Conservation (phyloP, 2,797 vertebrate species). For the Lacerta bilineata region DNA sequence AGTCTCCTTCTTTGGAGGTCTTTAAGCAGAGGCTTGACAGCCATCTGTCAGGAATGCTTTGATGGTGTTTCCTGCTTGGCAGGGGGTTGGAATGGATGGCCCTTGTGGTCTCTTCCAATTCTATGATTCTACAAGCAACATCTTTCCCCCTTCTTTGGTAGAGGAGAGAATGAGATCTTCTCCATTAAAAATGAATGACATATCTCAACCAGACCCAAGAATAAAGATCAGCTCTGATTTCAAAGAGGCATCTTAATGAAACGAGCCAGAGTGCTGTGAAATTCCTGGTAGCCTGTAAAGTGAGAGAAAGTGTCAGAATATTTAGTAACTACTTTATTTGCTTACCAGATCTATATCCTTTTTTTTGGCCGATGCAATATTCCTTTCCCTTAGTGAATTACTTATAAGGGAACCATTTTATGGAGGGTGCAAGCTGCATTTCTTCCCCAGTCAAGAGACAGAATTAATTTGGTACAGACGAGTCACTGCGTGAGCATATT, state of each 20-base stretch:
- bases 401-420: background rate
- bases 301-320: background rate
- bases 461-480: background rate
- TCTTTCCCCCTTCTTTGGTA: background rate
- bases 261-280: background rate
- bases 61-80: no score
- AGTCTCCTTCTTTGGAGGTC: no score
- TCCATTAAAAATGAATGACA: background rate
- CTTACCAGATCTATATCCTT: background rate
- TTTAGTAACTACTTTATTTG: background rate
- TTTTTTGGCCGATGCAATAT: background rate
- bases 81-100: no score
- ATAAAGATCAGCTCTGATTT: background rate
- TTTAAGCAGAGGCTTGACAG: no score
- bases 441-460: background rate
- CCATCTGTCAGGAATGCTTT: no score
- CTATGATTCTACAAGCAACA: background rate
- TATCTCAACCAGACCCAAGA: background rate
- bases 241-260: background rate
- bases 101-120: no score
- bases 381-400: background rate
- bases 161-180: background rate
- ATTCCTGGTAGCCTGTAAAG: background rate
- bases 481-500: background rate
- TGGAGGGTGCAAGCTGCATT: background rate